Conservation (phyloP, 2,113 vertebrate species). For the Dromiciops gliroides region DNA sequence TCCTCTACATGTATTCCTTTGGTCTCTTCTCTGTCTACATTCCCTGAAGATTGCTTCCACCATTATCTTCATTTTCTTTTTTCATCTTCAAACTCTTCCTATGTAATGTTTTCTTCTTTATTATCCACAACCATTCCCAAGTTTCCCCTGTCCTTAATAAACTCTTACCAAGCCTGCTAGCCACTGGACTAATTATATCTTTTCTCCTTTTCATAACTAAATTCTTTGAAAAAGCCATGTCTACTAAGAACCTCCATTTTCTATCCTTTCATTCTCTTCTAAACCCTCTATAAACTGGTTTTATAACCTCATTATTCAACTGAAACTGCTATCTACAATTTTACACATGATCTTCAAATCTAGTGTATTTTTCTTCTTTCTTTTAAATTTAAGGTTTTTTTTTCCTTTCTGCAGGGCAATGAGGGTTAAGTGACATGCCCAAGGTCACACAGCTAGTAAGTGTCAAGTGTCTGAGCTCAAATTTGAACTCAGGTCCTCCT, state of each 20-base stretch:
- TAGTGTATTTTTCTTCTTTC: neutral
- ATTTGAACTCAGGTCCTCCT: no score
- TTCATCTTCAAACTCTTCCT: neutral
- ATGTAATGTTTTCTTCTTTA: neutral
- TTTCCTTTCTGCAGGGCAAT: no score
- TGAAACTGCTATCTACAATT: neutral
- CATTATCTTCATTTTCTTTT: neutral
- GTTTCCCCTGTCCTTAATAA: neutral
- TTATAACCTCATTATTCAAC: neutral
- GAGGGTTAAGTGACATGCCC: no score
- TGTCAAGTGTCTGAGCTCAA: no score
- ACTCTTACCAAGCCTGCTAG: neutral
- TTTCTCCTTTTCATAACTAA: neutral
- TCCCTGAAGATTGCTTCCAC: neutral
- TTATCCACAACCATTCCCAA: neutral
- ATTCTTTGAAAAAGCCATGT: neutral
- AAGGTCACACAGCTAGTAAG: no score
- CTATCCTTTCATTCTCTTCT: neutral
- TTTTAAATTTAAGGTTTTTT: no score
- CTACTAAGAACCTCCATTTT: neutral
- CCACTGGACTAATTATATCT: neutral
- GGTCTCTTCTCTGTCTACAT: neutral
- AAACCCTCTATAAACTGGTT: neutral
- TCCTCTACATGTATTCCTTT: neutral
- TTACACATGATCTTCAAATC: neutral